Conservation (phyloP, 2,797 vertebrate species). For the Gymnocypris eckloni region DNA sequence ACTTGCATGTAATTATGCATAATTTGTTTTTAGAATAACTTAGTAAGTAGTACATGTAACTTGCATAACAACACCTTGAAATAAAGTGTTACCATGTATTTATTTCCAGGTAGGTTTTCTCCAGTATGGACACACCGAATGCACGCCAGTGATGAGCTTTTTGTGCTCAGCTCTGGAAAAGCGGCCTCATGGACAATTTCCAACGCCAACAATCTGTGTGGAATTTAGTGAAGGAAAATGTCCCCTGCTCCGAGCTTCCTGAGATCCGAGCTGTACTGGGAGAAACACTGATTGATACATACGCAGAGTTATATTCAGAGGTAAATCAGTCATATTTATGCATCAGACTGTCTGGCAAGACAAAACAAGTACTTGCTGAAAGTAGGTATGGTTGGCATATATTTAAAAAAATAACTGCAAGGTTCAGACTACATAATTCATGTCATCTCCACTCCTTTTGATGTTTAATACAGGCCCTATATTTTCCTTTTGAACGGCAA, state of each 20-base stretch:
- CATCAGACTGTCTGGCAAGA: neutral
- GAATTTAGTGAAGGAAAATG: slow-evolving; percentile 79
- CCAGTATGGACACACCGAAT: neutral
- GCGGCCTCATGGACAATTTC: slow-evolving; percentile 61
- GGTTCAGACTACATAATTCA: neutral
- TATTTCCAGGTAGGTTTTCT: neutral
- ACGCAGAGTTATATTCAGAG: slow-evolving; percentile 82
- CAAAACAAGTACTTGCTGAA: neutral
- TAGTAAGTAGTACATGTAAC: neutral
- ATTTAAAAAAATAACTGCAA: neutral
- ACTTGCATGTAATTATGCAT: neutral
- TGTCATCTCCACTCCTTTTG: neutral
- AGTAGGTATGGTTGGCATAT: neutral
- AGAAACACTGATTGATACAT: slow-evolving; percentile 79
- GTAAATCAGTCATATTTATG: slow-evolving; percentile 68
- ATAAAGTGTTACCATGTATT: neutral
- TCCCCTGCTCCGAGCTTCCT: slow-evolving; percentile 73
- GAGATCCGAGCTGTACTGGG: slow-evolving; percentile 82
- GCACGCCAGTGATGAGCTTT: neutral
- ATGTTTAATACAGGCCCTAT: neutral
- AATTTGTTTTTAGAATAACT: neutral
- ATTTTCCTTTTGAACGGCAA: neutral
- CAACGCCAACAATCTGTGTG: slow-evolving; percentile 77
- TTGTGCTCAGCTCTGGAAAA: neutral
- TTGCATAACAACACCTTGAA: neutral